These are phyloP conservation scores for Tipula confusa DNA, from an alignment of 2,888 invertebrate genomes.

Conservation along the genomic window DNA sequence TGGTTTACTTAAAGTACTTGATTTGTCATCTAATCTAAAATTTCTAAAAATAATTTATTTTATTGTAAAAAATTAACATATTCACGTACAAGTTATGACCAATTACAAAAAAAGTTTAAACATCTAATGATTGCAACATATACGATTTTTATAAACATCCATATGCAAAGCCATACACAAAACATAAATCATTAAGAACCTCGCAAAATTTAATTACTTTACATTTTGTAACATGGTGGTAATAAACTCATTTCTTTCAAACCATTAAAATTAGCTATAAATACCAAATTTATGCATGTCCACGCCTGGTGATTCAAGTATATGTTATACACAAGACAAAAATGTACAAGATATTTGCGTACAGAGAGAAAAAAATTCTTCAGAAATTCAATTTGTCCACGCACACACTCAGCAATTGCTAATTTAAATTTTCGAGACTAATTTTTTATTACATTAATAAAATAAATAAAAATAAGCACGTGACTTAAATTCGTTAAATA, in stretches of 20 bases:
- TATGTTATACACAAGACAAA: background rate
- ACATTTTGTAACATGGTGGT: background rate
- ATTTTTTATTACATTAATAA: background rate
- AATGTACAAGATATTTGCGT: background rate
- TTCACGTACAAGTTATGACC: background rate
- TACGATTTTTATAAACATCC: background rate
- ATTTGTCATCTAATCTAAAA: too few relatives aligned
- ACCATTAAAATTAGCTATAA: background rate
- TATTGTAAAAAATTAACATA: too few relatives aligned
- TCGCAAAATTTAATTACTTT: background rate
- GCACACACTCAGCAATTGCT: background rate
- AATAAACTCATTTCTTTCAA: background rate
- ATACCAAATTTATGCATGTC: conserved; percentile 6
- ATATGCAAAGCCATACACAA: background rate
- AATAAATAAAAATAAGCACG: background rate
- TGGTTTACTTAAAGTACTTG: too few relatives aligned
- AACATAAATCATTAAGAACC: background rate
- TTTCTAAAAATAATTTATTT: too few relatives aligned
- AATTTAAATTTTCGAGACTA: background rate
- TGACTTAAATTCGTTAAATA: background rate
- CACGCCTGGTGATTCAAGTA: background rate
- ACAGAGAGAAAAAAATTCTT: background rate
- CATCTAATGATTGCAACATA: background rate
- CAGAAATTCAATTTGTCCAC: background rate
- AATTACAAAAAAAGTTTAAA: background rate